Conservation (phyloP, 2,888 invertebrate genomes). For the Seira ritae region DNA sequence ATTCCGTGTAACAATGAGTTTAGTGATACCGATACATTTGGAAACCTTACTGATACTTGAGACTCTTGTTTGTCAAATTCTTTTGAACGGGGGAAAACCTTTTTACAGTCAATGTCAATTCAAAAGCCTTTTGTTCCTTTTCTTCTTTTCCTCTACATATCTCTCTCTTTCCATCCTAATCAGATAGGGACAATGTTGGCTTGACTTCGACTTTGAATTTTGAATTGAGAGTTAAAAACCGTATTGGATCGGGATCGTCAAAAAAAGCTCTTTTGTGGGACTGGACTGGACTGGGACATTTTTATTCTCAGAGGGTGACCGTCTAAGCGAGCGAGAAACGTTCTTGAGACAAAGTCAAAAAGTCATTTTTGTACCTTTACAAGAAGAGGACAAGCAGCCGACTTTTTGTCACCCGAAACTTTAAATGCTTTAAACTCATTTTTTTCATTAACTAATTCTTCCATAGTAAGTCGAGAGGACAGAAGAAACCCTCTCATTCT, state of each 20-base stretch:
- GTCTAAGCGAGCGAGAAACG: constrained; percentile 15
- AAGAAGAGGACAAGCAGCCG: background rate
- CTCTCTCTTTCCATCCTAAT: background rate
- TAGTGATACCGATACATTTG: background rate
- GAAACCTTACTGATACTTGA: background rate
- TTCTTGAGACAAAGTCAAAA: constrained; percentile 45
- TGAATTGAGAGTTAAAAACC: no score
- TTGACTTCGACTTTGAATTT: background rate
- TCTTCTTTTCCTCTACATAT: background rate
- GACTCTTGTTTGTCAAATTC: background rate
- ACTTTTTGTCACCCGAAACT: no score
- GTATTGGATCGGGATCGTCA: no score
- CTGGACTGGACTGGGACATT: no score
- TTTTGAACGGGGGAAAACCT: background rate
- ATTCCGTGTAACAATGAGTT: background rate
- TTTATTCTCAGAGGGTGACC: no score
- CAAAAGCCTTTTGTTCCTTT: background rate
- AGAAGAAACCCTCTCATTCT: background rate
- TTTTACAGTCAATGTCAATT: background rate
- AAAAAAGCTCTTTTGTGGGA: no score
- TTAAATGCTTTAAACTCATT: constrained; percentile 16
- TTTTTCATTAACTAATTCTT: constrained; percentile 3
- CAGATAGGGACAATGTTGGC: background rate
- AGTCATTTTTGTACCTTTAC: constrained; percentile 48
- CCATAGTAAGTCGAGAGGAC: background rate